A percentile compares a stretch with the other conserved stretches of the same genome.
Evolutionary conservation across 2,888 invertebrate genomes (phyloP).

Genomic region (Anorthoa munda): DNA sequence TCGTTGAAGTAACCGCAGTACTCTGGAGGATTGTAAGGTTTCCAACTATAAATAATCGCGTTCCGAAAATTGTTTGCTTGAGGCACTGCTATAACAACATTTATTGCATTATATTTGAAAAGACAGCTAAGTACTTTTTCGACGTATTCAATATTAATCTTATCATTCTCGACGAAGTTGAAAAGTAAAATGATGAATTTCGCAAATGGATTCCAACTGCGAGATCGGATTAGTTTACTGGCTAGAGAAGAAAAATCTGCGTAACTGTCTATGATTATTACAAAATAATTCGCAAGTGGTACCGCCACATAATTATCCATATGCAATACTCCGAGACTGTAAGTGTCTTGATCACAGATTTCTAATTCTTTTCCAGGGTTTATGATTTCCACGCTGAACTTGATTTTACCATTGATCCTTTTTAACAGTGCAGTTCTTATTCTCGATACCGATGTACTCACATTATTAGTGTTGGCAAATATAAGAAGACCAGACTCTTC

Average conservation of each 20-base stretch:
- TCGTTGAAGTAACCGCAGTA: slow-evolving; percentile 84
- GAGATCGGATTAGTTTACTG: slow-evolving; percentile 75
- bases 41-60: slow-evolving; percentile 81
- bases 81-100: slow-evolving; percentile 78
- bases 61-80: slow-evolving; percentile 74
- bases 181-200: slow-evolving; percentile 81
- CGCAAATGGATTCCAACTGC: slow-evolving; percentile 85
- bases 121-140: slow-evolving; percentile 81
- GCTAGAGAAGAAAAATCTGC: slow-evolving; percentile 76
- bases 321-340: slow-evolving; percentile 65
- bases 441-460: slow-evolving; percentile 70
- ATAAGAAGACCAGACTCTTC: slow-evolving; percentile 76
- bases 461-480: slow-evolving; percentile 76
- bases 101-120: slow-evolving; percentile 80
- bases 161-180: slow-evolving; percentile 65
- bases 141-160: slow-evolving; percentile 64
- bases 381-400: slow-evolving; percentile 74
- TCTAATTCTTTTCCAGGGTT: slow-evolving; percentile 70
- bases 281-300: slow-evolving; percentile 78
- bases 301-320: slow-evolving; percentile 73
- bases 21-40: slow-evolving; percentile 83
- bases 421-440: slow-evolving; percentile 75
- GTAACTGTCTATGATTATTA: slow-evolving; percentile 78
- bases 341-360: slow-evolving; percentile 70
- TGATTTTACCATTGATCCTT: slow-evolving; percentile 70